phyloP scores from a whole-genome alignment of 2,113 vertebrate genomes.

The Urocitellus parryii region DNA sequence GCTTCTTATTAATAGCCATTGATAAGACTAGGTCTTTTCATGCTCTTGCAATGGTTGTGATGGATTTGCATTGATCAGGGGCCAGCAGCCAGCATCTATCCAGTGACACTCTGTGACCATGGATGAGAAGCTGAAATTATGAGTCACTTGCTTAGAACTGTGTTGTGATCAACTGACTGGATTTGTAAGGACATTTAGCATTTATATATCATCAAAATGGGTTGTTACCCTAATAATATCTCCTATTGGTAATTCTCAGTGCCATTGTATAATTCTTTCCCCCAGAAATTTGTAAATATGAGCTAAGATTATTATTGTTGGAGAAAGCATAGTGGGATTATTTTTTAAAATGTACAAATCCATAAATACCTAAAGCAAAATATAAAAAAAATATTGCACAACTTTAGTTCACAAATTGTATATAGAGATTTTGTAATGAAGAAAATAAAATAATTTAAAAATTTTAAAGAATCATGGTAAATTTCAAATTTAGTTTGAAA shows the following conservation, averaged over 20 bases:
- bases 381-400: neutral
- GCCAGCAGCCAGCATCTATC: neutral
- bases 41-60: neutral
- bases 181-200: neutral
- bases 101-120: neutral
- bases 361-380: neutral
- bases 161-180: neutral
- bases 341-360: slow-evolving; percentile 7
- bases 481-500: neutral
- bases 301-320: neutral
- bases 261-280: neutral
- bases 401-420: neutral
- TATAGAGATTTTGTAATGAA: neutral
- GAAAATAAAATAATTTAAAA: neutral
- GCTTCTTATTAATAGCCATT: neutral
- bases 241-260: neutral
- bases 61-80: neutral
- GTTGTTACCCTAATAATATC: neutral
- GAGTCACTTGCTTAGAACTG: neutral
- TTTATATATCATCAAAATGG: neutral
- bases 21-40: neutral
- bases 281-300: neutral
- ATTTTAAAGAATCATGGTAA: neutral
- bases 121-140: neutral
- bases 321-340: neutral